Evolutionary conservation across 2,113 vertebrate species (phyloP).

Genomic region (Choloepus hoffmanni): DNA sequence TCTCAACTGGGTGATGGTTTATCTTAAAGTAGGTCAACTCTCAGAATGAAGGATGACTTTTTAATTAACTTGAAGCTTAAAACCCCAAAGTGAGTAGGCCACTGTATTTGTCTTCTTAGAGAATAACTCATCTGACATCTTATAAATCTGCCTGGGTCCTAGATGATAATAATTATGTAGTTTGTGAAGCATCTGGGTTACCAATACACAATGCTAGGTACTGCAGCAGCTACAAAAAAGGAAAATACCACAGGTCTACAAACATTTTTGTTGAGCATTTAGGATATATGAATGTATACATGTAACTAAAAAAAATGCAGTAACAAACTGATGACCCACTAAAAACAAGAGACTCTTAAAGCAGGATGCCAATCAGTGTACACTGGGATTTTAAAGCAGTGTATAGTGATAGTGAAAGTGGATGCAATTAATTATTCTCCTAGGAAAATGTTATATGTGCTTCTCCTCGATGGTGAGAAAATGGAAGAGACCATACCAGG

Average conservation of each 20-base stretch:
- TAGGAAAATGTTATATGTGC: neutral
- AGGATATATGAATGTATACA: neutral
- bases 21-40: constrained; percentile 73
- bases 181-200: neutral
- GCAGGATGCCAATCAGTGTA: neutral
- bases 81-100: constrained; percentile 47
- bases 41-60: constrained; percentile 59
- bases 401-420: too few species aligned
- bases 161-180: constrained; percentile 9
- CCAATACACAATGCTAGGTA: neutral
- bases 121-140: constrained; percentile 46
- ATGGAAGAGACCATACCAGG: neutral
- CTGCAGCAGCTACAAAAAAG: neutral
- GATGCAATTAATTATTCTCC: too few species aligned
- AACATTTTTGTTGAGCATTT: neutral
- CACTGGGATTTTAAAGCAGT: neutral
- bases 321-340: constrained; percentile 7
- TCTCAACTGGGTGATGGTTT: constrained; percentile 54
- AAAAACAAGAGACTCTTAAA: constrained; percentile 33
- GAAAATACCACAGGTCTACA: neutral
- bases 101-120: constrained; percentile 49
- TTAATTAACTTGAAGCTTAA: constrained; percentile 67
- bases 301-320: constrained; percentile 3
- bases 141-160: constrained; percentile 1
- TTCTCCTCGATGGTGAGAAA: neutral